phyloP scores from a whole-genome alignment of 2,888 invertebrate genomes.

The Osmoderma eremita region DNA sequence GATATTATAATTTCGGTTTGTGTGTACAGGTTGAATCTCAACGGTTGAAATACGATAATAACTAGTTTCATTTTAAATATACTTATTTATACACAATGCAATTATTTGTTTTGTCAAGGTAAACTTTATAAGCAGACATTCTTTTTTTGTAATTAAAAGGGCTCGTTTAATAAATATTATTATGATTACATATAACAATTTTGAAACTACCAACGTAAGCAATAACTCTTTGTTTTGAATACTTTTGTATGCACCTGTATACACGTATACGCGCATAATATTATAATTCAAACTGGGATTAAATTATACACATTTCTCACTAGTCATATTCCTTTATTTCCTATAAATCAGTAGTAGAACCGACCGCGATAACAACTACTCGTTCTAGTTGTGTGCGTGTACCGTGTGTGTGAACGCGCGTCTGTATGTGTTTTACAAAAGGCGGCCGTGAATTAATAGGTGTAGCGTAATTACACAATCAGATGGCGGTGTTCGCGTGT shows the following conservation, averaged over 20 bases:
- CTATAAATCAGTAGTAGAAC: constrained; percentile 46
- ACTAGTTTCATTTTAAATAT: too few species aligned
- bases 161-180: too few species aligned
- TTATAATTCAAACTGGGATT: constrained; percentile 41
- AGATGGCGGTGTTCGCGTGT: constrained; percentile 54
- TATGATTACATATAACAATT: too few species aligned
- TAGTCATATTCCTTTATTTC: constrained; percentile 48
- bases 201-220: too few species aligned
- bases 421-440: constrained; percentile 48
- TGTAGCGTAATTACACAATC: constrained; percentile 55
- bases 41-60: too few species aligned
- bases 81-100: too few species aligned
- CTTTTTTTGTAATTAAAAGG: too few species aligned
- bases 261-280: constrained; percentile 7
- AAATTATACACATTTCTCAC: constrained; percentile 44
- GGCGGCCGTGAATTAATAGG: constrained; percentile 53
- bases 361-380: constrained; percentile 46
- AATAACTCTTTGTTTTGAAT: not conserved
- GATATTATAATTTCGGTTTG: too few species aligned
- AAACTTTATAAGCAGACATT: too few species aligned
- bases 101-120: too few species aligned
- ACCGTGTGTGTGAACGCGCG: not conserved
- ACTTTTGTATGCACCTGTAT: not conserved
- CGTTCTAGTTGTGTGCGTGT: constrained; percentile 17
- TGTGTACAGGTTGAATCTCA: too few species aligned